Evolutionary conservation across 2,888 invertebrate species (phyloP).

Genomic region (Heliconius charithonia): DNA sequence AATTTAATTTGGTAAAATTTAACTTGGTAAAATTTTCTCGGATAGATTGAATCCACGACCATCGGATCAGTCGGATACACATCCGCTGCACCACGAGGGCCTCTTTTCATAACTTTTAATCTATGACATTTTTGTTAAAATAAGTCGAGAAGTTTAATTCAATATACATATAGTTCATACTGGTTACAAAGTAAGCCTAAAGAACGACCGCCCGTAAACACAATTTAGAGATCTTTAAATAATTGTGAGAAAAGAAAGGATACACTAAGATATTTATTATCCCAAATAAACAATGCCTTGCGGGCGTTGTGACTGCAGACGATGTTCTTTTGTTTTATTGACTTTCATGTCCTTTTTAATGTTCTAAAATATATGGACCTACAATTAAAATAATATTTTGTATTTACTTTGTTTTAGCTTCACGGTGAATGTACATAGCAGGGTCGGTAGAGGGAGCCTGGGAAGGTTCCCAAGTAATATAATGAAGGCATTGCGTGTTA

Average conservation of each 20-base stretch:
- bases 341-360: too few relatives aligned
- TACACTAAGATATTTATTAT: constrained; percentile 33
- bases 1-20: too few relatives aligned
- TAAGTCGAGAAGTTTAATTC: not conserved
- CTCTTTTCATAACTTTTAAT: not conserved
- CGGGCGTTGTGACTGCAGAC: constrained; percentile 21
- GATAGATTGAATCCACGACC: too few relatives aligned
- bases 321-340: not conserved
- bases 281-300: constrained; percentile 34
- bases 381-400: too few relatives aligned
- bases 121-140: not conserved
- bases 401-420: too few relatives aligned
- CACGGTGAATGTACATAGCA: too few relatives aligned
- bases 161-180: not conserved
- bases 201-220: constrained; percentile 34
- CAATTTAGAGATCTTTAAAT: constrained; percentile 37
- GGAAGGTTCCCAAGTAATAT: not conserved
- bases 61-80: too few relatives aligned
- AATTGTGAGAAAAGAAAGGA: constrained; percentile 35
- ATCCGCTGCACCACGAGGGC: not conserved
- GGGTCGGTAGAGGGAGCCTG: too few relatives aligned
- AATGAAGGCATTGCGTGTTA: not conserved
- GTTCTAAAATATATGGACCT: too few relatives aligned
- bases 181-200: constrained; percentile 19
- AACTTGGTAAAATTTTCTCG: too few relatives aligned